phyloP scores from a whole-genome alignment of 2,797 vertebrate species.

The Artibeus lituratus region DNA sequence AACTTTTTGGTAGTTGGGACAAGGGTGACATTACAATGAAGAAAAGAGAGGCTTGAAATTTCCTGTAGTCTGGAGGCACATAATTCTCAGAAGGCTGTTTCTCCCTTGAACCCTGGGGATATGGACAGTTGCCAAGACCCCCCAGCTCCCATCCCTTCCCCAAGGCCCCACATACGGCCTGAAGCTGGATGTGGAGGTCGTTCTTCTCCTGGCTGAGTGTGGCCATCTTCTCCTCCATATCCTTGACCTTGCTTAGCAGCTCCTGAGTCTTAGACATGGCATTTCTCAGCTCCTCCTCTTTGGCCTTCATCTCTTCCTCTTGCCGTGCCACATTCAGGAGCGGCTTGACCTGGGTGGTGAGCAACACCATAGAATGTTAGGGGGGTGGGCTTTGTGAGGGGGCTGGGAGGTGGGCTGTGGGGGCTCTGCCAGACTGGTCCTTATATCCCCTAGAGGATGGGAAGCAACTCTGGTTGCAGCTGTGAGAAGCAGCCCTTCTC shows the following conservation, averaged over 20 bases:
- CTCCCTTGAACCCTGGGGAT: background rate
- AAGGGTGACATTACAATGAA: background rate
- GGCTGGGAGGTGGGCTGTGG: background rate
- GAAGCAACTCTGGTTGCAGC: background rate
- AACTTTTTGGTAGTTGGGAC: background rate
- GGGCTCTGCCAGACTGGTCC: background rate
- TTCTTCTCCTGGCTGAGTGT: slow-evolving; percentile 85
- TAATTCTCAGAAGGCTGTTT: background rate
- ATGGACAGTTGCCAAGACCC: background rate
- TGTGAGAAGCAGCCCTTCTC: background rate
- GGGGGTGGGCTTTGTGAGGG: background rate
- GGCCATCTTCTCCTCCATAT: slow-evolving; percentile 81
- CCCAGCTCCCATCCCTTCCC: background rate
- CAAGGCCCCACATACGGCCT: slow-evolving; percentile 63
- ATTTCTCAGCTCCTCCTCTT: slow-evolving; percentile 82
- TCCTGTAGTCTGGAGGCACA: background rate
- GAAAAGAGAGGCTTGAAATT: background rate
- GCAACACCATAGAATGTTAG: background rate
- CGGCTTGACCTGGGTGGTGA: slow-evolving; percentile 79
- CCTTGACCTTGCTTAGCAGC: slow-evolving; percentile 76
- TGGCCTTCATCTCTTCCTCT: slow-evolving; percentile 82
- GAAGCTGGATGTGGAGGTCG: slow-evolving; percentile 78
- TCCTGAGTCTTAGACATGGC: slow-evolving; percentile 79
- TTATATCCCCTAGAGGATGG: background rate
- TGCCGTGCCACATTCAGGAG: slow-evolving; percentile 81